phyloP scores from a whole-genome alignment of 2,113 vertebrate species.

The Regulus satrapa region DNA sequence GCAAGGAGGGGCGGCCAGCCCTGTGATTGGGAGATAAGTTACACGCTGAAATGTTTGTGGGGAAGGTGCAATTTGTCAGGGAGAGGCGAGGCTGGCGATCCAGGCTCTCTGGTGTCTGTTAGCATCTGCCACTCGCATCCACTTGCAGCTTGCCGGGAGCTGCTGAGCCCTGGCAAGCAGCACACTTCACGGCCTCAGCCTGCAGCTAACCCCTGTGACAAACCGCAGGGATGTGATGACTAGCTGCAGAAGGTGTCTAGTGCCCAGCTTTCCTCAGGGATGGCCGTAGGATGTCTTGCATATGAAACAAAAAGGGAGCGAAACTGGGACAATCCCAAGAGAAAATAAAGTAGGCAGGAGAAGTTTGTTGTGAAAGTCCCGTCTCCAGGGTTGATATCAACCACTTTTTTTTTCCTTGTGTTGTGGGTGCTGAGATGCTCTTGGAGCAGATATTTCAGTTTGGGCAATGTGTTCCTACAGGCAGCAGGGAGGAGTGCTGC shows the following conservation, averaged over 20 bases:
- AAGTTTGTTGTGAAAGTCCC: not conserved
- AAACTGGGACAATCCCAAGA: not conserved
- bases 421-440: not conserved
- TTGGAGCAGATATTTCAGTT: not conserved
- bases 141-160: not conserved
- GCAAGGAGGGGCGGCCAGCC: not conserved
- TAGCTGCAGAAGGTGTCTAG: slow-evolving; percentile 39
- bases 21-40: not conserved
- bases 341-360: not conserved
- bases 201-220: slow-evolving; percentile 11
- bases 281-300: not conserved
- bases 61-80: slow-evolving; percentile 44
- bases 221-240: slow-evolving; percentile 37
- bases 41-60: not conserved
- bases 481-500: not conserved
- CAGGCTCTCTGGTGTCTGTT: not conserved
- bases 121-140: slow-evolving; percentile 25
- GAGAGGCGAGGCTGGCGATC: not conserved
- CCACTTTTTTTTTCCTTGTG: not conserved
- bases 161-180: not conserved
- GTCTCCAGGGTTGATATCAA: not conserved
- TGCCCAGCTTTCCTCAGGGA: slow-evolving; percentile 22
- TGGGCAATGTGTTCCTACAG: not conserved
- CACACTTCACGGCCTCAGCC: slow-evolving; percentile 24
- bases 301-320: not conserved